Percentiles rank a stretch among this genome's conserved stretches.
phyloP scores from a whole-genome alignment of 2,797 vertebrate species.

The Pangasius krempfi region DNA sequence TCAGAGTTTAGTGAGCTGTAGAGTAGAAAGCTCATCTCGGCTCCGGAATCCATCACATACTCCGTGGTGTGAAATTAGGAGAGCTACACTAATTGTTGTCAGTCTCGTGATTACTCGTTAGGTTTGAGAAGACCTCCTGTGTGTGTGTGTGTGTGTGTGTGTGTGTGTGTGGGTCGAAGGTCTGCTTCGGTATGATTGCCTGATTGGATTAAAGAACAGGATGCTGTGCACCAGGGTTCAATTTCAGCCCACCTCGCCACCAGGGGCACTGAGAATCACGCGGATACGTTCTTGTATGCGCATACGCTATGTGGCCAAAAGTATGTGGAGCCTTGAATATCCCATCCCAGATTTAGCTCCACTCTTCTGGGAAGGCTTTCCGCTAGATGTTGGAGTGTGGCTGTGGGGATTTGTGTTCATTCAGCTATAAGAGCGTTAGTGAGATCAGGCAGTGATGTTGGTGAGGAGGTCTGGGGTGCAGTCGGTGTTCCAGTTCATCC shows the following conservation, averaged over 20 bases:
- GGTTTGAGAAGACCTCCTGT: conserved; percentile 59
- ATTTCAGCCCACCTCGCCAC: neutral
- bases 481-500: neutral
- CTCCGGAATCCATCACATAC: conserved; percentile 24
- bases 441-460: neutral
- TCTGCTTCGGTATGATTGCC: conserved; percentile 62
- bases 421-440: neutral
- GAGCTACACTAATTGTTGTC: conserved; percentile 68
- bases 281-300: neutral
- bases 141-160: neutral
- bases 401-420: neutral
- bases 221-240: neutral
- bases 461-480: neutral
- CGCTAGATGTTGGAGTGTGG: neutral
- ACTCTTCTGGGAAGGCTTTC: neutral
- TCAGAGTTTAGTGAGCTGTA: conserved; percentile 27
- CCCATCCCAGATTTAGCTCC: neutral
- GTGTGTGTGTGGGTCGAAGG: neutral
- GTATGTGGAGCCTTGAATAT: neutral
- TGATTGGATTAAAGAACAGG: conserved; percentile 61
- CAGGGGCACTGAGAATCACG: neutral
- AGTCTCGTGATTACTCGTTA: conserved; percentile 63
- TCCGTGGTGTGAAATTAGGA: conserved; percentile 59
- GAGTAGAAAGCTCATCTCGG: conserved; percentile 44
- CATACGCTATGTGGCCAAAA: neutral